Evolutionary conservation across 1,140 invertebrate species (phyloP).

Genomic region (Leptopilina clavipes): DNA sequence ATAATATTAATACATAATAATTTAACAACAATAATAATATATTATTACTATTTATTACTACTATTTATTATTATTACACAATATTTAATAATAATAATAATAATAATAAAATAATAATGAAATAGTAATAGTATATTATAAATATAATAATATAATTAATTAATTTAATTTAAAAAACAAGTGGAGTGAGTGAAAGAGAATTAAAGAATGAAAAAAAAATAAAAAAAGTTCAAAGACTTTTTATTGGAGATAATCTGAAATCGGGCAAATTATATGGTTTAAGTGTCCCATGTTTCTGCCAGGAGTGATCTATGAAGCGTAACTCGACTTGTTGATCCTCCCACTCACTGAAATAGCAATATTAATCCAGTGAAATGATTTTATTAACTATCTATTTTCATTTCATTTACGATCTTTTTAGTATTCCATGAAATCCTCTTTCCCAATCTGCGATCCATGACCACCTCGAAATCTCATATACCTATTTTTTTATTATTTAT

Average conservation of each 20-base stretch:
- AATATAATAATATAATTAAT: no score
- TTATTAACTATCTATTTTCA: conserved; percentile 12
- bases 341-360: conserved; percentile 22
- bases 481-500: neutral
- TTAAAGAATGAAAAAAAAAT: neutral
- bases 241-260: neutral
- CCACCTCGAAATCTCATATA: neutral
- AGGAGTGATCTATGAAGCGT: conserved; percentile 15
- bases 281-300: neutral
- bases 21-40: no score
- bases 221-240: neutral
- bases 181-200: neutral
- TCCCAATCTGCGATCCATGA: neutral
- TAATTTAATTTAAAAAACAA: neutral
- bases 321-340: neutral
- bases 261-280: neutral
- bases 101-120: no score
- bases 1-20: no score
- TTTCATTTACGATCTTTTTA: conserved; percentile 21
- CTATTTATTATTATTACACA: no score
- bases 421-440: neutral
- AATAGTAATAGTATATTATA: no score
- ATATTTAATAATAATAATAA: no score
- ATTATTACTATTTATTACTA: no score
- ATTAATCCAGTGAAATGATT: conserved; percentile 14